Evolutionary conservation across 2,888 invertebrate genomes (phyloP), one percentile per base, ranked within the genome.

Genomic region (Pelosia muscerda): DNA sequence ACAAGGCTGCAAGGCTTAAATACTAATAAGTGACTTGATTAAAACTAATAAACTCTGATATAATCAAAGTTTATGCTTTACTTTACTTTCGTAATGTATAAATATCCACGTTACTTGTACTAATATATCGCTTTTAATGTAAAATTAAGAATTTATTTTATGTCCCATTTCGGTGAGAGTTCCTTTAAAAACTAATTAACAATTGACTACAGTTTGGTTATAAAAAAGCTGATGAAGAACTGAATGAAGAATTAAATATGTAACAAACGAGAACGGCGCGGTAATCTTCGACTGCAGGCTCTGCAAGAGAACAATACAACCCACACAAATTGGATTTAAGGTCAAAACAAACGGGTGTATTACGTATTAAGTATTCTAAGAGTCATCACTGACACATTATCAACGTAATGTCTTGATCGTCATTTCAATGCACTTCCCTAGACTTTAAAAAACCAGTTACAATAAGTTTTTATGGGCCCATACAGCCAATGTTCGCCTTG

Each of bases 391-490:
- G 73, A 74, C 82, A 69, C 77, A 22, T 74, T 70, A 69, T 60
- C 63, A 57, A 76, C 31, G 69, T 75, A 78, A 84, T 72, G 77
- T 82, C 81, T 84, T 79, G 77, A 83, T 82, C 75, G 64, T 74
- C 72, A 76, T 81, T 79, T 79, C 78, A 79, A 76, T 75, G 77
- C 74, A 61, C 73, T 78, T 77, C 73, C 75, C 73, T 79, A 79
- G 74, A 71, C 75, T 78, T 81, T 74, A 76, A 73, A 73, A 73
- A 65, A 71, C 69, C 66, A 75, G 74, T 72, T 79, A 81, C 77
- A 81, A 85, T 86, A 83, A 81, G 63, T 81, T 86, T 87, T 87
- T 87, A 87, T 87, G 76, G 82, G 76, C 77, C 76, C 74, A 81
- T 82, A 75, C 69, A 72, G 78, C 66, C 81, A 84, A 81, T 81